phyloP scores from a whole-genome alignment of 2,113 vertebrate species.

The Dolichotis patagonum region DNA sequence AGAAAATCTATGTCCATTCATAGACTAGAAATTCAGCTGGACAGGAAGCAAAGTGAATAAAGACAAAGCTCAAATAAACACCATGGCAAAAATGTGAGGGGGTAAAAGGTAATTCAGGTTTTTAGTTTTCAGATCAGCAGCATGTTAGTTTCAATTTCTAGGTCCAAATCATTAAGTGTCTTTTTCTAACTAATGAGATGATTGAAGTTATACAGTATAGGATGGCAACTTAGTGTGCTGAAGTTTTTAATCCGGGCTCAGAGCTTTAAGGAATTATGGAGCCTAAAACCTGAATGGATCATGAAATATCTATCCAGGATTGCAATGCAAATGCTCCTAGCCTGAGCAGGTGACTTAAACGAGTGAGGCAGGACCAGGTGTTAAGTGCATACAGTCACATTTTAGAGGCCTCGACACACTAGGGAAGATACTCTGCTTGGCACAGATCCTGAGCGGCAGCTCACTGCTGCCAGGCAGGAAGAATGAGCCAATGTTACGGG shows the following conservation, averaged over 20 bases:
- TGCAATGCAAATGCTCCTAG: fast-evolving
- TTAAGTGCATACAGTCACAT: too few species aligned
- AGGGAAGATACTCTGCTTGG: background rate
- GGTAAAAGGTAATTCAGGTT: background rate
- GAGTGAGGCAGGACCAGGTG: background rate
- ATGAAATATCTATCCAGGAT: background rate
- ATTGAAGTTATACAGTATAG: background rate
- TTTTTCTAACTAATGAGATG: background rate
- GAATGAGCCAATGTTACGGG: background rate
- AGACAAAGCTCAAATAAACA: constrained; percentile 79
- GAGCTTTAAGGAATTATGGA: background rate
- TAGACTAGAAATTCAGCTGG: constrained; percentile 74
- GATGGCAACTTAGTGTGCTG: background rate
- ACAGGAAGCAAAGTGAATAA: constrained; percentile 66
- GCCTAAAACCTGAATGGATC: background rate
- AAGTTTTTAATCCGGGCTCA: background rate
- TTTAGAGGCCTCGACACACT: background rate
- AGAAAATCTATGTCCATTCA: constrained; percentile 56
- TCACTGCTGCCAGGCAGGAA: background rate
- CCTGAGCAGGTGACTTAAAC: fast-evolving
- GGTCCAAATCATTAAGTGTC: background rate
- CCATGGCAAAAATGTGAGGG: background rate
- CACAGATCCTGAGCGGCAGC: background rate
- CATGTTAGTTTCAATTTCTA: constrained; percentile 33
- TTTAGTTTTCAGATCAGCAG: constrained; percentile 14